Conservation (phyloP, 2,888 invertebrate species). For the Crepidodera aurea region DNA sequence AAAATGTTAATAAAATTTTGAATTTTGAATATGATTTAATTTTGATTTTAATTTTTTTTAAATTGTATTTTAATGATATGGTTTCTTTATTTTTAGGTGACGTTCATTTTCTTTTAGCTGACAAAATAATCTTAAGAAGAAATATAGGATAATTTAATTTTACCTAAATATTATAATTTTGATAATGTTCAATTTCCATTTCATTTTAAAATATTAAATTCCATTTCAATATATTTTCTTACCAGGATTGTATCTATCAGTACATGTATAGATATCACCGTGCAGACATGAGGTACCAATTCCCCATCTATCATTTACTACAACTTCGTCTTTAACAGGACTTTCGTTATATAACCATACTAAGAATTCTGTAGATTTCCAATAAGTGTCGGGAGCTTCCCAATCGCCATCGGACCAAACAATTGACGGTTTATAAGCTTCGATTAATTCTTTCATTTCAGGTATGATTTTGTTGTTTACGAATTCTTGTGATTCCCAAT, state of each 20-base stretch:
- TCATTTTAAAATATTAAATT: too few relatives aligned
- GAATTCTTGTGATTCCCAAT: conserved; percentile 72
- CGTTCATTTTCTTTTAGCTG: too few relatives aligned
- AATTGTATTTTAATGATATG: too few relatives aligned
- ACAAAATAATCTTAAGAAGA: too few relatives aligned
- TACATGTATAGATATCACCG: conserved; percentile 88
- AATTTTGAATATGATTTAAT: too few relatives aligned
- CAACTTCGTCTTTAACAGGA: conserved; percentile 86
- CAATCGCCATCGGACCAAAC: conserved; percentile 96
- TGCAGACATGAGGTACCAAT: conserved; percentile 79
- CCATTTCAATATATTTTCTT: background rate
- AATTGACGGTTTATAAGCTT: conserved; percentile 76
- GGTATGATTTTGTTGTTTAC: conserved; percentile 72
- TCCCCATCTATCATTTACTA: conserved; percentile 96
- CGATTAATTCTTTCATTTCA: conserved; percentile 80
- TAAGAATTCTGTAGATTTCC: conserved; percentile 84
- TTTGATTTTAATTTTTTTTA: too few relatives aligned
- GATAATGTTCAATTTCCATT: too few relatives aligned
- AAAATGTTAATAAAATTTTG: too few relatives aligned
- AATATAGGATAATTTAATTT: too few relatives aligned
- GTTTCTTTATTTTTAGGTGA: too few relatives aligned
- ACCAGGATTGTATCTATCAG: conserved; percentile 85
- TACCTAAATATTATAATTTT: too few relatives aligned
- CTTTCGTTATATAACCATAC: conserved; percentile 95
- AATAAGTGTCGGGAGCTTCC: conserved; percentile 85